phyloP scores from a whole-genome alignment of 2,888 invertebrate genomes.

The Chloroclysta siterata region DNA sequence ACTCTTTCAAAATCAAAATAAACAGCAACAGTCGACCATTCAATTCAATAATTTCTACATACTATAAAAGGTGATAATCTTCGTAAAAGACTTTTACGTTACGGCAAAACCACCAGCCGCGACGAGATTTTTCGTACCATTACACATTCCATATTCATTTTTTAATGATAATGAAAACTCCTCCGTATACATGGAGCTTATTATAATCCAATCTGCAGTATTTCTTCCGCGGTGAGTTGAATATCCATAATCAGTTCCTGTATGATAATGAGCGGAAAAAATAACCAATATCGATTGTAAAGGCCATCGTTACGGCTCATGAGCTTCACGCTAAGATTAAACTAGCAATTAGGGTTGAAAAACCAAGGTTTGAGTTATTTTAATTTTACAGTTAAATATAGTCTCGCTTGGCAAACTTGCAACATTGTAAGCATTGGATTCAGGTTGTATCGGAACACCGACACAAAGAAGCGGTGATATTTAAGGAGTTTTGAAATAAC shows the following conservation, averaged over 20 bases:
- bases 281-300: conserved; percentile 57
- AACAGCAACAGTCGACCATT: background rate
- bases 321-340: conserved; percentile 54
- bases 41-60: conserved; percentile 9
- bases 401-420: conserved; percentile 33
- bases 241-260: conserved; percentile 50
- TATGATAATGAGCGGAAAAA: conserved; percentile 53
- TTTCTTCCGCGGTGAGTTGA: conserved; percentile 43
- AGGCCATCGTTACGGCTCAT: conserved; percentile 62
- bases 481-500: background rate
- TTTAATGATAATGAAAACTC: conserved; percentile 32
- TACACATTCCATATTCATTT: conserved; percentile 44
- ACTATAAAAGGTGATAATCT: background rate
- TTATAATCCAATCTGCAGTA: conserved; percentile 48
- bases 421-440: conserved; percentile 25
- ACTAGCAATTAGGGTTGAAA: conserved; percentile 3
- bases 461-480: conserved; percentile 10
- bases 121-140: conserved; percentile 38
- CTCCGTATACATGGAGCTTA: conserved; percentile 38
- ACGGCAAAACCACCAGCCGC: conserved; percentile 18
- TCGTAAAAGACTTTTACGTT: conserved; percentile 5
- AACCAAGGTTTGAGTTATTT: conserved; percentile 19
- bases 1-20: background rate
- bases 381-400: conserved; percentile 44
- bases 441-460: conserved; percentile 12